Evolutionary conservation across 2,113 vertebrate genomes (phyloP), one percentile per base, ranked within the genome.

Genomic region (Varanus salvator): DNA sequence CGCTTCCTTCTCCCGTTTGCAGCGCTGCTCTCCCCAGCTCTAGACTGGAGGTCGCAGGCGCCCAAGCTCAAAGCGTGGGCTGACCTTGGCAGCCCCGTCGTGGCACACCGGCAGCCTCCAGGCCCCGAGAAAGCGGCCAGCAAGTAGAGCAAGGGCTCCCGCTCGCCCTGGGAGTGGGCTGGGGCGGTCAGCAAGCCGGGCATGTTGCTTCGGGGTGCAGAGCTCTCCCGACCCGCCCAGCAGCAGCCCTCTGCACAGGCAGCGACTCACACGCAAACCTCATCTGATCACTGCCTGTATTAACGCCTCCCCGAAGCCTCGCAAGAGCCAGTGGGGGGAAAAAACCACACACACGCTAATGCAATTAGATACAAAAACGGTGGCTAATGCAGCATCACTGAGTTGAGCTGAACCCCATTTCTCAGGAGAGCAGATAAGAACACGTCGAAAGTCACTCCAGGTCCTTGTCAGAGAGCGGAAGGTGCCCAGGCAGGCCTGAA

Each of bases 331-430:
- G 29, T 3, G 23, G 84, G 31, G 27, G 21, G 75, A 81, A 86
- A 71, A 5, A 54, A 54, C 52, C 54, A 5, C 54, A 82, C 85
- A 90, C 57, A 90, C 82, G 89, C 84, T 82, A 90, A 90, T 86
- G 54, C 54, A 82, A 81, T 87, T 87, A 87, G 50, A 86, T 48
- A 75, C 29, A 80, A 50, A 82, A n/a, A 52, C 3, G 44, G 34
- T 72, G 80, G 83, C 86, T 90, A 86, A 75, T 86, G 77, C 50
- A 60, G 69, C 21, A 21, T 50, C 81, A 75, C 29, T 7, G 69
- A 75, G 34, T 38, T 21, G 52, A 81, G 66, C 68, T 34, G 44
- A 71, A 80, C 11, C 60, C 8, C 6, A 2, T n/a, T 23, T 27
- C 27, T 72, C 19, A 15, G 77, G 84, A 86, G 71, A 90, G 84